Conservation (phyloP, 2,113 vertebrate genomes). For the Notarius lentiginosus region DNA sequence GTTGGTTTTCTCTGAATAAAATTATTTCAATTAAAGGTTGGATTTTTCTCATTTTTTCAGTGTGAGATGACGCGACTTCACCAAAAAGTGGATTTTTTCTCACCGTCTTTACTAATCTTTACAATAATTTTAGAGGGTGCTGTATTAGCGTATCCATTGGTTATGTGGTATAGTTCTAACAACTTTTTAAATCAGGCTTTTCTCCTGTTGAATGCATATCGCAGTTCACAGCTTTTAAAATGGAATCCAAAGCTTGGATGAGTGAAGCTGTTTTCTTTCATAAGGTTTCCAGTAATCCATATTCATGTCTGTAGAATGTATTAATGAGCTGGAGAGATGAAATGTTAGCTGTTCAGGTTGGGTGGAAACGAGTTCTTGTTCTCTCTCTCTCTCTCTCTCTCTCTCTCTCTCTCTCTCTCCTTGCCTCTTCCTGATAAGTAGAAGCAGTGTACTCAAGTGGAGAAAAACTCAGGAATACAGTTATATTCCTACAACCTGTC, state of each 20-base stretch:
- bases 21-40: too few species aligned
- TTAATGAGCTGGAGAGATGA: constrained; percentile 50
- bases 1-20: too few species aligned
- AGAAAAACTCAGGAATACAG: constrained; percentile 46
- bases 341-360: constrained; percentile 40
- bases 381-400: constrained; percentile 39
- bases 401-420: constrained; percentile 27
- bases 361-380: constrained; percentile 46
- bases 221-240: constrained; percentile 31
- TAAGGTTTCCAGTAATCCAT: constrained; percentile 50
- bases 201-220: constrained; percentile 29
- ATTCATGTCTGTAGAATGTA: constrained; percentile 51
- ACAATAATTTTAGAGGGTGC: too few species aligned
- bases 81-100: too few species aligned
- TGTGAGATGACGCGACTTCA: too few species aligned
- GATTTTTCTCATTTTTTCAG: too few species aligned
- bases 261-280: constrained; percentile 39
- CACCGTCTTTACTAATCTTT: too few species aligned
- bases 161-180: constrained; percentile 6
- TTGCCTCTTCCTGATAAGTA: constrained; percentile 49
- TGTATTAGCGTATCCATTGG: neutral
- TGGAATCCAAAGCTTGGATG: constrained; percentile 31
- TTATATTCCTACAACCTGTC: constrained; percentile 54
- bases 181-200: constrained; percentile 40
- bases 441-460: constrained; percentile 43